Percentiles rank a stretch among this genome's conserved stretches.
phyloP scores from a whole-genome alignment of 1,140 invertebrate genomes.

The Temnothorax nylanderi region DNA sequence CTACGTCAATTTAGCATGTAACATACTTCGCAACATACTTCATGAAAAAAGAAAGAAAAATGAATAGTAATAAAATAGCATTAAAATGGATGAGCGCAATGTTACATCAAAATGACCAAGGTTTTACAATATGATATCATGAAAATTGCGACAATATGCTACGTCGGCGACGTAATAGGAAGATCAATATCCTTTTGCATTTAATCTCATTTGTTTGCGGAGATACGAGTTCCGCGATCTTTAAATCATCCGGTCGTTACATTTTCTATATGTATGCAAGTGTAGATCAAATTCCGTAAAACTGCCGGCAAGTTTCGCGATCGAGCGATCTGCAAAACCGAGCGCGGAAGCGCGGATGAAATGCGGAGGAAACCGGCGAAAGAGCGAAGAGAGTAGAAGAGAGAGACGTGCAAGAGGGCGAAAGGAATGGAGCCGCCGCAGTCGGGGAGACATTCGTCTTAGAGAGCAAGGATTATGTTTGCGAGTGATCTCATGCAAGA shows the following conservation, averaged over 20 bases:
- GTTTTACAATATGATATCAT: background rate
- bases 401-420: constrained; percentile 30
- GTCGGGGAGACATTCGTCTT: constrained; percentile 66
- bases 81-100: background rate
- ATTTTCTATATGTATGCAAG: background rate
- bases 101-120: background rate
- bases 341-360: constrained; percentile 15
- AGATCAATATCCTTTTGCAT: background rate
- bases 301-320: constrained; percentile 34
- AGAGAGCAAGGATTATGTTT: constrained; percentile 69
- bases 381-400: background rate
- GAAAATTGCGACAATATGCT: background rate
- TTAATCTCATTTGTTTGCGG: constrained; percentile 4
- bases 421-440: constrained; percentile 14
- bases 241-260: background rate
- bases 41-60: background rate
- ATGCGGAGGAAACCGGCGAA: background rate
- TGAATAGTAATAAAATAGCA: background rate
- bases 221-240: background rate
- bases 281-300: constrained; percentile 48
- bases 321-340: constrained; percentile 21
- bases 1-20: constrained; percentile 18
- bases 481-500: constrained; percentile 74
- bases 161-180: background rate
- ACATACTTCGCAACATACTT: background rate